Base-by-base conservation (phyloP, 1,140 invertebrate species). In the Zophobas morio region DNA sequence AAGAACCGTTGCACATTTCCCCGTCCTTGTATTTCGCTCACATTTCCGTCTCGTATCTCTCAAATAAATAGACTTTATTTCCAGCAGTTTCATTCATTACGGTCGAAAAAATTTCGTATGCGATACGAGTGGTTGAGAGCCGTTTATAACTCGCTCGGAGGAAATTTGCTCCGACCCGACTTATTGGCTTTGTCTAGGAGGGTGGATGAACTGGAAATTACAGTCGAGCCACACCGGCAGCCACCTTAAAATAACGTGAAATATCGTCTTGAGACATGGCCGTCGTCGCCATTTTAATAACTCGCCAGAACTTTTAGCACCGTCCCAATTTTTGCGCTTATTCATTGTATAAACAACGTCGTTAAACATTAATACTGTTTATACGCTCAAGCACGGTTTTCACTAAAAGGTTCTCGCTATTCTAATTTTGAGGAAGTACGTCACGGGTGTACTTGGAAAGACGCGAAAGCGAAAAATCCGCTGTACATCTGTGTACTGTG, bases 131-230 rank as follows among this genome's bases (percentile, higher is more conserved):
- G 39, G 60, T 42, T 33, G 37, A 66, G 37, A 42, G 56, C 8
- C 56, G 56, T 60, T 60, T 60, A 60, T 60, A 60, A 60, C 56
- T 60, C 35, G 60, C 60, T 51, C 3, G 49, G 49, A 66, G 60
- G 60, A 66, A 66, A 66, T 66, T 66, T 66, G 60, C 20, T 66
- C 39, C 39, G 39, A 20, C 60, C 60, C 8, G 6, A 46, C 6
- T 51, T 51, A 51, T 51, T 40, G 60, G 60, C 60, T 66, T 66
- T 66, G 60, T 66, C 60, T 66, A 40, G 60, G 39, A 42, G 60
- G 60, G 60, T 66, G 60, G 60, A 66, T 66, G 60, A 66, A 66
- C 60, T 66, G 60, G 39, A 66, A 66, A 66, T 66, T 66, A 66
- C 60, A 36, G 37, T 39, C 8, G 35, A 54, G 37, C 60, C 20